phyloP scores from a whole-genome alignment of 2,797 vertebrate genomes.

The Gambusia yucatana region DNA sequence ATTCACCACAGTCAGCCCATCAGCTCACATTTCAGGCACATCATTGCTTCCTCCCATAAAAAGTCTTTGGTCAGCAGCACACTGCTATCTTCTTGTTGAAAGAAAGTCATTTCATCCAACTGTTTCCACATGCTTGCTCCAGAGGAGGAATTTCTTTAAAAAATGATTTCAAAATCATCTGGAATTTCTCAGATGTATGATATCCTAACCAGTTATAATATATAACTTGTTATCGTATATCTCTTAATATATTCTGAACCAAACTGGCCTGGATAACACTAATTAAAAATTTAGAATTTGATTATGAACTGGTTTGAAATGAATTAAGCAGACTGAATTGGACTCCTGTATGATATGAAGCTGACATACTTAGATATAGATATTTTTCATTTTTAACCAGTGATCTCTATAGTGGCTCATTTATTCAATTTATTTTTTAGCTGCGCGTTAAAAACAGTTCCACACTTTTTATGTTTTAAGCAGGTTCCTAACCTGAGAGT shows the following conservation, averaged over 20 bases:
- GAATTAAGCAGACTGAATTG: neutral
- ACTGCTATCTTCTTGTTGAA: neutral
- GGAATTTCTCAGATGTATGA: neutral
- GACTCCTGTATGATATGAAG: neutral
- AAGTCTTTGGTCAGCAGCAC: neutral
- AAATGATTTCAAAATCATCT: neutral
- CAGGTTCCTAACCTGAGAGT: neutral
- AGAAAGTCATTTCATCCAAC: neutral
- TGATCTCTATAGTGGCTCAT: neutral
- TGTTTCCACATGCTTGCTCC: neutral
- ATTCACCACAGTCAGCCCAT: neutral
- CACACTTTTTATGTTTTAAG: neutral
- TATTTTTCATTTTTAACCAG: neutral
- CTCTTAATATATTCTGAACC: too few species aligned
- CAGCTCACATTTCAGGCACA: neutral
- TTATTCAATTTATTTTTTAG: neutral
- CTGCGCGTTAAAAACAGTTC: neutral
- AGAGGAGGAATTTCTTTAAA: neutral
- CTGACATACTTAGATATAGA: neutral
- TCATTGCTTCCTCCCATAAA: neutral
- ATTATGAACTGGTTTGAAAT: neutral
- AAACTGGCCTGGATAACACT: too few species aligned
- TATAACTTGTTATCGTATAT: too few species aligned
- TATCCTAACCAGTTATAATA: neutral
- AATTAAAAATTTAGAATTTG: too few species aligned